phyloP scores from a whole-genome alignment of 2,113 vertebrate species.

The Noctilio leporinus region DNA sequence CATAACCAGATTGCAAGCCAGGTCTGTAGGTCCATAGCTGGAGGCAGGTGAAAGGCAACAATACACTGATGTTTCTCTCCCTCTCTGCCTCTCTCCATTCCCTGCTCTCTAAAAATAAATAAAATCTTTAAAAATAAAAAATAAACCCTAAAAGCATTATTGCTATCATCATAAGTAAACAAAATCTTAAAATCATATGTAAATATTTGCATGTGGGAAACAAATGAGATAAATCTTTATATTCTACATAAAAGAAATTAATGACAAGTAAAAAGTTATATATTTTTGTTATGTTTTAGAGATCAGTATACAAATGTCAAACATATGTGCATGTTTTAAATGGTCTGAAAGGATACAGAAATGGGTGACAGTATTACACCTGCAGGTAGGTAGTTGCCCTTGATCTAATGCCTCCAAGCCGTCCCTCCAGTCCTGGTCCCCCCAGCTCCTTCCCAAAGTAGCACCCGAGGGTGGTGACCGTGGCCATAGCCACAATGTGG shows the following conservation, averaged over 20 bases:
- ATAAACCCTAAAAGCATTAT: background rate
- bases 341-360: background rate
- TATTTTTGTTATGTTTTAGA: background rate
- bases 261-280: background rate
- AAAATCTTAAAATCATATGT: background rate
- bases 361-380: background rate
- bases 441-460: background rate
- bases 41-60: too few species aligned
- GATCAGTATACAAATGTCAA: background rate
- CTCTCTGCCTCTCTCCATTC: too few species aligned
- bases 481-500: background rate
- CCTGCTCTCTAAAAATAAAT: too few species aligned
- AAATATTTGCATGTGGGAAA: background rate
- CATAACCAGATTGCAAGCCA: too few species aligned
- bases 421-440: background rate
- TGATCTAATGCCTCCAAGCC: background rate
- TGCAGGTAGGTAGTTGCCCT: background rate
- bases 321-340: background rate
- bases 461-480: background rate
- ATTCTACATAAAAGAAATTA: background rate
- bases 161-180: background rate
- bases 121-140: too few species aligned
- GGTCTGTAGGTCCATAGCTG: too few species aligned
- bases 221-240: background rate
- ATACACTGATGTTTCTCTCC: too few species aligned